phyloP scores from a whole-genome alignment of 2,797 vertebrate species.

The Hirundo rustica region DNA sequence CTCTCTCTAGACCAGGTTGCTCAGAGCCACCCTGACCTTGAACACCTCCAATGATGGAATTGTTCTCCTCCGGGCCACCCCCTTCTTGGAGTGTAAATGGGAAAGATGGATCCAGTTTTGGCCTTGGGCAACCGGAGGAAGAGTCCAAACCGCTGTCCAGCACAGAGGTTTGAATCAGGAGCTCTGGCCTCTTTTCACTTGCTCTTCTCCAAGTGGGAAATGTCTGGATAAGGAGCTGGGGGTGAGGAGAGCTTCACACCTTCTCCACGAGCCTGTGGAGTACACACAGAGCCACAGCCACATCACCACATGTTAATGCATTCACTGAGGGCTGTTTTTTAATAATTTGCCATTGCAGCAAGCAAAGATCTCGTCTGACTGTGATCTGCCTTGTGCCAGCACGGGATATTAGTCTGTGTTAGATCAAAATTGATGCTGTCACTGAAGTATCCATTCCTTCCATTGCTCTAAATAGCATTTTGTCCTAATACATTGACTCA shows the following conservation, averaged over 20 bases:
- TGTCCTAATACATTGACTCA: slow-evolving; percentile 47
- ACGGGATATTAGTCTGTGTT: neutral
- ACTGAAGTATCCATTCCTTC: slow-evolving; percentile 39
- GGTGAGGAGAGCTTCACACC: neutral
- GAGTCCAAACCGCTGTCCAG: neutral
- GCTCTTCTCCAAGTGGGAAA: neutral
- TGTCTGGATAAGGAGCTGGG: neutral
- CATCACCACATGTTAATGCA: neutral
- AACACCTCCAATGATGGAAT: neutral
- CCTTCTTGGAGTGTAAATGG: neutral
- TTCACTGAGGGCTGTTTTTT: neutral
- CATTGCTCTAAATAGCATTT: slow-evolving; percentile 59
- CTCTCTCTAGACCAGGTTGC: neutral
- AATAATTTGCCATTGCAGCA: slow-evolving; percentile 17
- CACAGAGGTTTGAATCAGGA: neutral
- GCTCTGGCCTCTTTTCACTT: neutral
- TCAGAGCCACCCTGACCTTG: neutral
- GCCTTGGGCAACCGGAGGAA: neutral
- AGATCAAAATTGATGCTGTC: slow-evolving; percentile 50
- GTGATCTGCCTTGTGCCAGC: neutral
- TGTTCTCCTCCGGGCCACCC: neutral
- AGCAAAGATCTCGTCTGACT: slow-evolving; percentile 37
- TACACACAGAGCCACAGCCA: neutral
- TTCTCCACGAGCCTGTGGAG: neutral
- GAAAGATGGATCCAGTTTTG: neutral